Conservation (phyloP, 2,113 vertebrate genomes). For the Mesocricetus auratus region DNA sequence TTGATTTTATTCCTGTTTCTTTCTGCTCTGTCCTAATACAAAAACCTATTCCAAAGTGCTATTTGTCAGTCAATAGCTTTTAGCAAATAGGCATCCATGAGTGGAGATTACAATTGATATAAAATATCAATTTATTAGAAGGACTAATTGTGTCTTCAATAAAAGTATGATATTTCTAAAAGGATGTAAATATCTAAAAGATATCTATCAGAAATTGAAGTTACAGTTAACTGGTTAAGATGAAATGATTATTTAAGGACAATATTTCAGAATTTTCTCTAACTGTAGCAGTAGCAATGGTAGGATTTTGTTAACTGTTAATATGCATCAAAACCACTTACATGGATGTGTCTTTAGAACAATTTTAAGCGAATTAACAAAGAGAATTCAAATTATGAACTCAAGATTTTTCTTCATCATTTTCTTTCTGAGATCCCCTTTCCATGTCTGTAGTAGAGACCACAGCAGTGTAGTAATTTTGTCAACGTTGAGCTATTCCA, state of each 20-base stretch:
- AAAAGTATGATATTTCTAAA: background rate
- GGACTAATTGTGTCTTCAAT: background rate
- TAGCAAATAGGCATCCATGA: background rate
- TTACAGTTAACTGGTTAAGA: background rate
- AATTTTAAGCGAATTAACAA: background rate
- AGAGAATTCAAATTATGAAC: background rate
- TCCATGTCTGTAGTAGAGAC: background rate
- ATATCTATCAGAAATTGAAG: background rate
- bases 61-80: background rate
- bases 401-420: background rate
- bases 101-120: background rate
- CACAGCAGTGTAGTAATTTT: background rate
- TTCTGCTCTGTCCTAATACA: background rate
- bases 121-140: background rate
- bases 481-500: background rate
- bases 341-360: background rate
- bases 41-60: background rate
- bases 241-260: background rate
- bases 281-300: background rate
- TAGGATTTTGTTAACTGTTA: background rate
- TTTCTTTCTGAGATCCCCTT: background rate
- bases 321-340: background rate
- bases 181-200: background rate
- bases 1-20: background rate
- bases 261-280: background rate